These are phyloP conservation scores for Morelia viridis DNA, from an alignment of 2,797 vertebrate species.

Conservation along the genomic window DNA sequence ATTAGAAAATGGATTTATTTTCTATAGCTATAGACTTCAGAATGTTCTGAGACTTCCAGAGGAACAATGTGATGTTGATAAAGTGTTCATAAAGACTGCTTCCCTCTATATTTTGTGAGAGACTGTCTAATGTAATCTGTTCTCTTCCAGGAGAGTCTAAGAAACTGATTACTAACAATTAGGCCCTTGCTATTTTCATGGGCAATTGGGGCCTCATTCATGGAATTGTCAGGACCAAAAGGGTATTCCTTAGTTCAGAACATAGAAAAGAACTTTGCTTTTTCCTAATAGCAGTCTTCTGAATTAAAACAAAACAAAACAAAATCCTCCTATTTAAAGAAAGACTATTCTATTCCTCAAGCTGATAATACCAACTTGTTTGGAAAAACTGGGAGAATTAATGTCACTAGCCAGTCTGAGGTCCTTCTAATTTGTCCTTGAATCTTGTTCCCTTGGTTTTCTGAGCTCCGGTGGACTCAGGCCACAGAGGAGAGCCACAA, in stretches of 20 bases:
- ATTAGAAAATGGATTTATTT: slow-evolving; percentile 75
- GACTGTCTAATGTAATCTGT: slow-evolving; percentile 39
- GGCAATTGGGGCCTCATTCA: slow-evolving; percentile 3
- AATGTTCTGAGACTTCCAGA: slow-evolving; percentile 59
- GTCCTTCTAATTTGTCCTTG: background rate
- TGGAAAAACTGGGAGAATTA: background rate
- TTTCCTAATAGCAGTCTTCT: background rate
- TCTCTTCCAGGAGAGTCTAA: slow-evolving; percentile 39
- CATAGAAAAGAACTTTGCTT: background rate
- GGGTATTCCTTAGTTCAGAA: slow-evolving; percentile 14
- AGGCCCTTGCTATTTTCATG: slow-evolving; percentile 9
- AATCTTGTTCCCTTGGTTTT: background rate
- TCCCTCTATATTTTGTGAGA: slow-evolving; percentile 46
- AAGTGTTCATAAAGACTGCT: slow-evolving; percentile 50
- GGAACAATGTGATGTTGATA: slow-evolving; percentile 60
- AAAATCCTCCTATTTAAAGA: background rate
- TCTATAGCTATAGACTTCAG: slow-evolving; percentile 61
- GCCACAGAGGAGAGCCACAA: background rate
- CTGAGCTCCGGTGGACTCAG: background rate
- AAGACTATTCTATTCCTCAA: background rate
- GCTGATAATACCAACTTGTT: background rate
- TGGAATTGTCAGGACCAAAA: background rate
- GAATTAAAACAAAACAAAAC: too few relatives aligned
- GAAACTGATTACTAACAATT: slow-evolving; percentile 34
- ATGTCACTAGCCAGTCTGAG: background rate